Evolutionary conservation across 2,888 invertebrate species (phyloP).

Genomic region (Scrobipalpa atriplicella): DNA sequence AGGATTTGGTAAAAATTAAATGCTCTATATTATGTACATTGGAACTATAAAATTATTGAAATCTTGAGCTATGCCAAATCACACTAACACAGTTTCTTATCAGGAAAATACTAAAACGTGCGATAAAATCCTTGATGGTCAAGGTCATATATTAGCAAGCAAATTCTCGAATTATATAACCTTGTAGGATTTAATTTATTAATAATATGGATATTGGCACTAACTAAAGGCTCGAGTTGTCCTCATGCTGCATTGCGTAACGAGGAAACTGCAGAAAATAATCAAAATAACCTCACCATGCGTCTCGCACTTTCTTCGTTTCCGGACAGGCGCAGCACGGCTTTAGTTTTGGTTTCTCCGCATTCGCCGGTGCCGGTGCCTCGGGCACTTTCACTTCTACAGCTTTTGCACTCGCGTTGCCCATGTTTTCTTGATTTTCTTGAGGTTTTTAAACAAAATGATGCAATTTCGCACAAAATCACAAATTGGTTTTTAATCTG

Average conservation of each 20-base stretch:
- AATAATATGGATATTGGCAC: not conserved
- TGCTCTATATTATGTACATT: too few relatives aligned
- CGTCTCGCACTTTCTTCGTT: constrained; percentile 94
- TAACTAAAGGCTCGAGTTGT: not conserved
- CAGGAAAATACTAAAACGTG: not conserved
- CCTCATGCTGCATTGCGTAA: constrained; percentile 80
- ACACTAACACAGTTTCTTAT: not conserved
- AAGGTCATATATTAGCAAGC: constrained; percentile 12
- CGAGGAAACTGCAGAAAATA: constrained; percentile 41
- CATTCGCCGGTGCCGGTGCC: constrained; percentile 56
- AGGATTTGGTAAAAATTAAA: too few relatives aligned
- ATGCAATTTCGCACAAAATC: constrained; percentile 24
- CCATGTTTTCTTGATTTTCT: constrained; percentile 52
- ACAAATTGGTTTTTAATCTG: not conserved
- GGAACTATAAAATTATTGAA: not conserved
- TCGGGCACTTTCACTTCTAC: constrained; percentile 63
- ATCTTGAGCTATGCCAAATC: not conserved
- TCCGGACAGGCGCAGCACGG: constrained; percentile 99
- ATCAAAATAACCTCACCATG: constrained; percentile 88
- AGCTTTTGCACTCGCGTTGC: constrained; percentile 73
- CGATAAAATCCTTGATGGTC: constrained; percentile 15
- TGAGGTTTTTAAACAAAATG: constrained; percentile 16
- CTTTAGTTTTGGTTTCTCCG: constrained; percentile 90
- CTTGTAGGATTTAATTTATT: not conserved
- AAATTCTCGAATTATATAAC: not conserved